These are phyloP conservation scores for Callyntrura sp. DNA, from an alignment of 2,888 invertebrate genomes.

Conservation along the genomic window DNA sequence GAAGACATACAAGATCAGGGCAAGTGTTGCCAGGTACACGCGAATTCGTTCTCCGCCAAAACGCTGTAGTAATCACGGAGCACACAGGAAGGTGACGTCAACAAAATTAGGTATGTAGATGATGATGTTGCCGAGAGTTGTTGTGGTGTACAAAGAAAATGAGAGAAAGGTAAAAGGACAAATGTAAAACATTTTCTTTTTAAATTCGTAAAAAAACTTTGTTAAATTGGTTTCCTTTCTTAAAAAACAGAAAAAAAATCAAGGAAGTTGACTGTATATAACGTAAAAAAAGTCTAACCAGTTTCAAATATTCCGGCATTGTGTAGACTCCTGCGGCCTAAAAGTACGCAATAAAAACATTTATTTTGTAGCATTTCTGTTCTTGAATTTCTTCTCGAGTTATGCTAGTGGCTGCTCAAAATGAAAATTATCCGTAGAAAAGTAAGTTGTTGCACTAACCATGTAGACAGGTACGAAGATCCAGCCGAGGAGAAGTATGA, in stretches of 20 bases:
- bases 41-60: slow-evolving; percentile 87
- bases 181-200: neutral
- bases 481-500: slow-evolving; percentile 87
- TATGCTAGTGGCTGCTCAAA: neutral
- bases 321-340: slow-evolving; percentile 85
- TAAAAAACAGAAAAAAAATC: neutral
- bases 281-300: slow-evolving; percentile 29
- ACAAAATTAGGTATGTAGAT: too few relatives aligned
- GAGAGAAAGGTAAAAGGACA: neutral
- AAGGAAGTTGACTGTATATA: neutral
- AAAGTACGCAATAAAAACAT: slow-evolving; percentile 15
- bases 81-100: neutral
- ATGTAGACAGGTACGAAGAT: slow-evolving; percentile 87
- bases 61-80: slow-evolving; percentile 81
- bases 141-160: neutral
- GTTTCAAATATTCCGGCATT: slow-evolving; percentile 87
- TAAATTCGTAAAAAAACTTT: neutral
- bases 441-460: slow-evolving; percentile 81
- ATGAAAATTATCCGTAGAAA: neutral
- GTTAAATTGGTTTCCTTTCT: neutral
- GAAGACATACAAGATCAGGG: slow-evolving; percentile 87
- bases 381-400: neutral
- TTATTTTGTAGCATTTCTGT: neutral
- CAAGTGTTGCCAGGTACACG: slow-evolving; percentile 87
- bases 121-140: neutral